Evolutionary conservation across 30 jellyfish, hydroid and myxozoan species (phyloP), one percentile per base, ranked within the genome.

Genomic region (Rhopilema esculentum): DNA sequence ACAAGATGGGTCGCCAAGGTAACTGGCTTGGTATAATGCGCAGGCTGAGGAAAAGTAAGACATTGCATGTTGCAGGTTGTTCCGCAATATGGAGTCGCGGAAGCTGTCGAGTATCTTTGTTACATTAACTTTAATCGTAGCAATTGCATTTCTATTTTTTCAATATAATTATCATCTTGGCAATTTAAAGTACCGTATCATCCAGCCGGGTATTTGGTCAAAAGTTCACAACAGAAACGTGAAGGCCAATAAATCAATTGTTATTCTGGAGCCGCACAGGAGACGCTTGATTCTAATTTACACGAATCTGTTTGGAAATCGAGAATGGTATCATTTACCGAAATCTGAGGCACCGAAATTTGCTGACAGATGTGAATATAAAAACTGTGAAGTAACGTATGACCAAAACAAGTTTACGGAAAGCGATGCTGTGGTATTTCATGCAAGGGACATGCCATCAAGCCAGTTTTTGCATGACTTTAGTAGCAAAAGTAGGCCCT

Each of bases 401-500:
- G 97, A 95, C 72, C 82, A 63, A 21, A 49, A 49, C 57, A 72
- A 81, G 32, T 21, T 91, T 26, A 12, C 61, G 49, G 78, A 33
- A 1, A 92, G 98, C 33, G 98, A 95, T 88, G 99, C 98, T 2
- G 98, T 95, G 24, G 88, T 95, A 9, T 95, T 95, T 66, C 99
- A 95, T 61, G 98, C 95, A 19, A 75, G 97, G 8, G 94, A 95
- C 71, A 86, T 95, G 97, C 99, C 96, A 0, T 30, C 86, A 8
- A 23, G 81, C 15, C 91, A 66, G 49, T 28, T 28, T 23, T 57
- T 95, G 65, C 83, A 70, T 18, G 77, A 57, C 1, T 61, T 81
- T 4, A 75, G 85, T 21, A 27, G 33, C 27, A 61, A 48, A 28
- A 16, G 25, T 7, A 49, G 96, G 74, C 97, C 96, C 0, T 16